Conservation (phyloP, 2,797 vertebrate species). For the Spinus olivaceus region DNA sequence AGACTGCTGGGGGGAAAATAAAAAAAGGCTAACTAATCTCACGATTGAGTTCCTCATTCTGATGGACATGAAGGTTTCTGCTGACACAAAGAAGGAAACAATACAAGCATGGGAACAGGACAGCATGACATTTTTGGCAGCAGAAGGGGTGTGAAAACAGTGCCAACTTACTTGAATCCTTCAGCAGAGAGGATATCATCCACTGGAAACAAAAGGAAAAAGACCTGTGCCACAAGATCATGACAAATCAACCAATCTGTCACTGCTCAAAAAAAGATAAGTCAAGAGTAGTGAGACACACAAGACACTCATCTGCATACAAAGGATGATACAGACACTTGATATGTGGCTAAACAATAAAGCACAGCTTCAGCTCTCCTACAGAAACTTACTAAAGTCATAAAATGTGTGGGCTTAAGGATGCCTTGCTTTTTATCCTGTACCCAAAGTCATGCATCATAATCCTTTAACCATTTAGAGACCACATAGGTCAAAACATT, state of each 20-base stretch:
- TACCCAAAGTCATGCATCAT: background rate
- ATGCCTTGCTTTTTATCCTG: background rate
- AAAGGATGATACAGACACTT: background rate
- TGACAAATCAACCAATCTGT: background rate
- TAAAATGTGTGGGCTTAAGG: background rate
- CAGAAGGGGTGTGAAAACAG: background rate
- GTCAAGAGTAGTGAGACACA: background rate
- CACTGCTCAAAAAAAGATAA: background rate
- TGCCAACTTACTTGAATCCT: background rate
- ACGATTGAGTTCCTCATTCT: background rate
- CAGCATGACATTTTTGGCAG: constrained; percentile 13
- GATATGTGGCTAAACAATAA: background rate
- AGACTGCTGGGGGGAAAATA: background rate
- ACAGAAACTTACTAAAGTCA: background rate
- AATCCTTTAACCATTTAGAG: background rate
- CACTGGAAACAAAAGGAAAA: background rate
- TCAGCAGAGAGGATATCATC: background rate
- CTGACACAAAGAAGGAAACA: constrained; percentile 35
- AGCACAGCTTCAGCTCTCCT: background rate
- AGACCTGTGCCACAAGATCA: background rate
- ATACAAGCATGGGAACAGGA: background rate
- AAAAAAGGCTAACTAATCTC: background rate
- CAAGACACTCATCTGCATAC: background rate
- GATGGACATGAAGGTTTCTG: constrained; percentile 17
- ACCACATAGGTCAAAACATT: background rate